phyloP scores from a whole-genome alignment of 2,888 invertebrate species.

The Nemurella pictetii region DNA sequence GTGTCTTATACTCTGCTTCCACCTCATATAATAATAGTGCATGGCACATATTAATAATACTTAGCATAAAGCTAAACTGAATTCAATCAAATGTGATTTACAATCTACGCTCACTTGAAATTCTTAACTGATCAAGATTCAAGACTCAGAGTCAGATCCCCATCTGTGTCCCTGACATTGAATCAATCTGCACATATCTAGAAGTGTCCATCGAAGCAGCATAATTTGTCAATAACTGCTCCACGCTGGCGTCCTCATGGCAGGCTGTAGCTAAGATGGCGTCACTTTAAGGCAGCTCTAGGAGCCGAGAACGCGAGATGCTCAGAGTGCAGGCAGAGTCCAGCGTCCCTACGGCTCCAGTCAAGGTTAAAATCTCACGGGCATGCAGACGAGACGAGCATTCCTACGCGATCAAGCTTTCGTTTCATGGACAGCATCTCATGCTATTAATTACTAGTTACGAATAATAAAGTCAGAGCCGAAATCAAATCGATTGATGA shows the following conservation, averaged over 20 bases:
- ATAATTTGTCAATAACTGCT: neutral
- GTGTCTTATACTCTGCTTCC: too few species aligned
- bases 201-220: neutral
- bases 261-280: neutral
- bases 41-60: too few species aligned
- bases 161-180: neutral
- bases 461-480: conserved; percentile 24
- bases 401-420: conserved; percentile 24
- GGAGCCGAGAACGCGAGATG: too few species aligned
- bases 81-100: neutral
- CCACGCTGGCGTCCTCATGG: conserved; percentile 1
- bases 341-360: neutral
- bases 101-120: neutral
- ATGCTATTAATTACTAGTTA: conserved; percentile 23
- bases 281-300: neutral
- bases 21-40: too few species aligned
- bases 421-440: conserved; percentile 7
- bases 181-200: neutral
- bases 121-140: neutral
- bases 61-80: neutral
- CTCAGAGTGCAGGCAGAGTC: too few species aligned
- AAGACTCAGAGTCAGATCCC: too few species aligned
- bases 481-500: conserved; percentile 18
- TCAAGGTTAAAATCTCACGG: conserved; percentile 6
- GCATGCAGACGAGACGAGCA: neutral